Evolutionary conservation across 35 echinoderm and acorn worm species (phyloP).

Genomic region (Diadema setosum): DNA sequence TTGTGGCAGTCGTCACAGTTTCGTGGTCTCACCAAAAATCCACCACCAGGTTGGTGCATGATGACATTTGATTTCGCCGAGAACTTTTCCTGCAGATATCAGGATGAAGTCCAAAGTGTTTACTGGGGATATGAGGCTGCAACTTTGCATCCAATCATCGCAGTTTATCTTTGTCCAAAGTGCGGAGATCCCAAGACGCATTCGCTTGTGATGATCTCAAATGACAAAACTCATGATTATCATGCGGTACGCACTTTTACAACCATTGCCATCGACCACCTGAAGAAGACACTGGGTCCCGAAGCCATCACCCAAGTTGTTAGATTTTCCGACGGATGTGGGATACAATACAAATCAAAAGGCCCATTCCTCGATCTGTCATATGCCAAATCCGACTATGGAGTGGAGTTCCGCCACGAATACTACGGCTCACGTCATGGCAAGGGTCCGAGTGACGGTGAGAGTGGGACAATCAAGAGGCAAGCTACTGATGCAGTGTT

Average conservation of each 20-base stretch:
- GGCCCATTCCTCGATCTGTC: slow-evolving; percentile 38
- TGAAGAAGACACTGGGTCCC: not conserved
- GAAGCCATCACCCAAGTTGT: too few relatives aligned
- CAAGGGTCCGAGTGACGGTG: slow-evolving; percentile 53
- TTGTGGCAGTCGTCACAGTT: too few relatives aligned
- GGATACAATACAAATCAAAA: slow-evolving; percentile 28
- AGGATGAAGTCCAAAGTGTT: too few relatives aligned
- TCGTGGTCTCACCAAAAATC: too few relatives aligned
- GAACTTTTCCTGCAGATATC: too few relatives aligned
- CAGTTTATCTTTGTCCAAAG: too few relatives aligned
- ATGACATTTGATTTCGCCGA: too few relatives aligned
- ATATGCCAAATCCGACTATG: slow-evolving; percentile 2
- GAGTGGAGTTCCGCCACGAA: slow-evolving; percentile 20
- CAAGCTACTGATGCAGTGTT: slow-evolving; percentile 48
- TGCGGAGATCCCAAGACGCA: not conserved
- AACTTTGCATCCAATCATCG: too few relatives aligned
- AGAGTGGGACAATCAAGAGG: slow-evolving; percentile 50
- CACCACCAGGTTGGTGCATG: too few relatives aligned
- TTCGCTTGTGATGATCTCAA: slow-evolving; percentile 33
- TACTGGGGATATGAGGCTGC: too few relatives aligned
- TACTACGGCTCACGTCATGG: slow-evolving; percentile 53
- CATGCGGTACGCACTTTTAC: slow-evolving; percentile 40
- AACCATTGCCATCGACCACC: not conserved
- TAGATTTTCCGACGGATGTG: slow-evolving; percentile 43
- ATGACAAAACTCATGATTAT: slow-evolving; percentile 45